Percentiles rank a stretch among this genome's conserved stretches.
Evolutionary conservation across 2,797 vertebrate species (phyloP).

Genomic region (Chelon labrosus): DNA sequence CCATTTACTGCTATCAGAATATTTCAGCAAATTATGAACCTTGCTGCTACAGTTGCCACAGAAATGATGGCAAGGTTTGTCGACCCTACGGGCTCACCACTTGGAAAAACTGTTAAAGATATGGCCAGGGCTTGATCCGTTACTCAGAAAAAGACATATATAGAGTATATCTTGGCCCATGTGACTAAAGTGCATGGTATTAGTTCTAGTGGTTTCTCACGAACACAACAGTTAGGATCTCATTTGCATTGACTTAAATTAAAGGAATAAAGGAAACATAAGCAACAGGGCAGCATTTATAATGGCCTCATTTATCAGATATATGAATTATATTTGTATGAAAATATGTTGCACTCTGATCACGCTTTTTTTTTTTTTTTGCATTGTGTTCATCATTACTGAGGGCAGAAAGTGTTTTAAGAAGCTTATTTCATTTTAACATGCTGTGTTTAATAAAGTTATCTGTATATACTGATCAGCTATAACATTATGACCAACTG

Average conservation of each 20-base stretch:
- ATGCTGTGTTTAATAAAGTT: neutral
- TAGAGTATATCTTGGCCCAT: neutral
- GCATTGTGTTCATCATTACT: neutral
- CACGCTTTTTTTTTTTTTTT: neutral
- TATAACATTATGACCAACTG: too few species aligned
- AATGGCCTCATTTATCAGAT: neutral
- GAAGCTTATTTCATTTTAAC: neutral
- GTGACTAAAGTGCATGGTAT: neutral
- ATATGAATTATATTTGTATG: neutral
- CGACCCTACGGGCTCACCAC: neutral
- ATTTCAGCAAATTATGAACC: constrained; percentile 21
- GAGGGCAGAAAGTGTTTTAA: neutral
- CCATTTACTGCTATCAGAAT: constrained; percentile 31
- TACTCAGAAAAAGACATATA: neutral
- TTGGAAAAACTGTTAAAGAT: constrained; percentile 1
- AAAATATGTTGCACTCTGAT: neutral
- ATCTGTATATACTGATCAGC: neutral
- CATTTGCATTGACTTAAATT: neutral
- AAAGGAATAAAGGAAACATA: neutral
- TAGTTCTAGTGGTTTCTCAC: neutral
- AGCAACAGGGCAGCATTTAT: neutral
- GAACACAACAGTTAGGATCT: neutral
- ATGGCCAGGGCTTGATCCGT: neutral
- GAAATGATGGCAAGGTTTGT: constrained; percentile 24
- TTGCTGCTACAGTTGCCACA: constrained; percentile 21